A percentile compares a stretch with the other conserved stretches of the same genome.
Conservation (phyloP, 1,140 invertebrate species). For the Zaprionus davidi region DNA sequence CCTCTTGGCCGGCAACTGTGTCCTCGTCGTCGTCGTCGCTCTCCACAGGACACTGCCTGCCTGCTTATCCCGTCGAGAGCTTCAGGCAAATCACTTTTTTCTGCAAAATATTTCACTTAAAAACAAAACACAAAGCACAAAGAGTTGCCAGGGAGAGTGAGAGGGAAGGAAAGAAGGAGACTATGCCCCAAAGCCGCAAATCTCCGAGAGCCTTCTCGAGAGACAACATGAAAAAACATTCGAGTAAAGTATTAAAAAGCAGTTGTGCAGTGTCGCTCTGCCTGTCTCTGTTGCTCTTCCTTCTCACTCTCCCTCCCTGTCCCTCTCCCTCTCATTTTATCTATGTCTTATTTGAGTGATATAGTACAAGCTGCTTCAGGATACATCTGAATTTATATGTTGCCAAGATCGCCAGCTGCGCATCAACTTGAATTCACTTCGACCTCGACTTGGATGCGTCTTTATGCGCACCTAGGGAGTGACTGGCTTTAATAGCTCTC, state of each 20-base stretch:
- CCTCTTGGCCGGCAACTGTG: slow-evolving; percentile 49
- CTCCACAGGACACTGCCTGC: not conserved
- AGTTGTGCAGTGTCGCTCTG: not conserved
- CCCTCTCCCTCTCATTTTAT: not conserved
- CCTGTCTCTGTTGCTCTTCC: not conserved
- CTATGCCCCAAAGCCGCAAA: slow-evolving; percentile 1
- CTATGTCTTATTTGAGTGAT: not conserved
- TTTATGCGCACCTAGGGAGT: too few relatives aligned
- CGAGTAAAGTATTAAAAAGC: slow-evolving; percentile 5
- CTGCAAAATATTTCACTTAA: slow-evolving; percentile 10
- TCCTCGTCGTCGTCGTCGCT: not conserved
- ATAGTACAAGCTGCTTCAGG: not conserved
- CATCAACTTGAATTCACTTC: not conserved
- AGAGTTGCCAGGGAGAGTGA: not conserved
- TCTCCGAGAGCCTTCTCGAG: not conserved
- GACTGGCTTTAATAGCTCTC: too few relatives aligned
- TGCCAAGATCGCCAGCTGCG: not conserved
- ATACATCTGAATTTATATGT: not conserved
- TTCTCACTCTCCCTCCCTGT: not conserved
- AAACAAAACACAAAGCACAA: slow-evolving; percentile 6
- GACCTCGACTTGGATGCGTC: not conserved
- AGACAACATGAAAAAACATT: slow-evolving; percentile 6
- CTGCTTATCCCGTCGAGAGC: not conserved
- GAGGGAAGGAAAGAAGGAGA: not conserved
- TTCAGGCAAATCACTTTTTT: slow-evolving; percentile 10